Evolutionary conservation across 1,140 invertebrate genomes (phyloP), one percentile per base, ranked within the genome.

Genomic region (Amyelois transitella): DNA sequence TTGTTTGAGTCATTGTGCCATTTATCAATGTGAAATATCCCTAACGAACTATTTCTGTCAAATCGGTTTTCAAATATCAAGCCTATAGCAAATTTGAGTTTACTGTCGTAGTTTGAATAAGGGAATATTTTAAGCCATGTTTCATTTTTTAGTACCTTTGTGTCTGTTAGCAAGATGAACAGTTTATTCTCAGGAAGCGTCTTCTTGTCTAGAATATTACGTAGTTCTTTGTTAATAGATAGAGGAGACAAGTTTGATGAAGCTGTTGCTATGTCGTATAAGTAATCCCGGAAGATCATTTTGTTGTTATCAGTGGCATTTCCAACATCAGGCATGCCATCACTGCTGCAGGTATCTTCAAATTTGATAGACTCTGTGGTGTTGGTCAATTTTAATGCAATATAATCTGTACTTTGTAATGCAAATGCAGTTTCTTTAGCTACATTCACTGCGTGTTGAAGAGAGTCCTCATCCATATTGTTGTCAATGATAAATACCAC

Each of bases 221-320:
- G 77, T 18, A 87, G 57, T 55, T 87, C 84, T 52, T 66, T 64
- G 25, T 76, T 76, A 47, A 86, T 82, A 17, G 59, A 28, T 6
- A 61, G 25, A 22, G 80, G 74, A 25, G 80, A 62, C 19, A 86
- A 18, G 61, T 62, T 77, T 21, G 55, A 55, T 5, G 62, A 32
- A 28, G 81, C 63, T 47, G 71, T 51, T 48, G 85, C 82, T 56
- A 88, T 55, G 12, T 64, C 69, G 25, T 67, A 72, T 25, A 86
- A 55, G 58, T 85, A 83, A 64, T 88, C 85, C 54, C 75, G 55
- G 4, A 88, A 57, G 7, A 85, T 49, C 8, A 88, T 52, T 66
- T 88, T 88, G 47, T 88, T 88, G 48, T 72, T 82, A 18, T 88
- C 85, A 44, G 81, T 86, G 7, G 82, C 82, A 72, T 88, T 85